phyloP scores from a whole-genome alignment of 2,113 vertebrate genomes.

The Nymphicus hollandicus region DNA sequence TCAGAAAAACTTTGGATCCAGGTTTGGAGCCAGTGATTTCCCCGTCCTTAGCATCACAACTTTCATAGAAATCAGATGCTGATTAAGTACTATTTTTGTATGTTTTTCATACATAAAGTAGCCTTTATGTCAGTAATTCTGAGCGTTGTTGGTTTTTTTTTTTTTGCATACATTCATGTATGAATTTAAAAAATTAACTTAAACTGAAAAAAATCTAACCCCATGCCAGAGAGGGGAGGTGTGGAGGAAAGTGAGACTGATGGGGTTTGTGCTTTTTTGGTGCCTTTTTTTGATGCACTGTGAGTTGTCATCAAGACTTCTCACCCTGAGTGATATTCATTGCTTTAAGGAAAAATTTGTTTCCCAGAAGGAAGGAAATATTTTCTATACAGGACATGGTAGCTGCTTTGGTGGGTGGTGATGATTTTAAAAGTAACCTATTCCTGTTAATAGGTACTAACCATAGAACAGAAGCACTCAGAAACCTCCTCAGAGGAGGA shows the following conservation, averaged over 20 bases:
- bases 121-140: background rate
- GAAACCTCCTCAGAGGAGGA: background rate
- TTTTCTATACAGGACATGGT: background rate
- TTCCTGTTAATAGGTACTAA: background rate
- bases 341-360: background rate
- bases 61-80: background rate
- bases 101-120: background rate
- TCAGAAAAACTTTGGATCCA: background rate
- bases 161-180: background rate
- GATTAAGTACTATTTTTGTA: background rate
- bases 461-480: background rate
- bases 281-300: background rate
- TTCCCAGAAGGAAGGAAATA: background rate
- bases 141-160: rapidly evolving
- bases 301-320: background rate
- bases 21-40: background rate
- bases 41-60: background rate
- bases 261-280: background rate
- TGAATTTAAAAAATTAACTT: background rate
- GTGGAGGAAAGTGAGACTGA: background rate
- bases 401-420: background rate
- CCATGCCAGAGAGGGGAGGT: background rate
- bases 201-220: background rate
- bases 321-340: background rate
- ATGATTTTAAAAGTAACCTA: background rate